Evolutionary conservation across 2,888 invertebrate genomes (phyloP).

Genomic region (Microchrysa polita): DNA sequence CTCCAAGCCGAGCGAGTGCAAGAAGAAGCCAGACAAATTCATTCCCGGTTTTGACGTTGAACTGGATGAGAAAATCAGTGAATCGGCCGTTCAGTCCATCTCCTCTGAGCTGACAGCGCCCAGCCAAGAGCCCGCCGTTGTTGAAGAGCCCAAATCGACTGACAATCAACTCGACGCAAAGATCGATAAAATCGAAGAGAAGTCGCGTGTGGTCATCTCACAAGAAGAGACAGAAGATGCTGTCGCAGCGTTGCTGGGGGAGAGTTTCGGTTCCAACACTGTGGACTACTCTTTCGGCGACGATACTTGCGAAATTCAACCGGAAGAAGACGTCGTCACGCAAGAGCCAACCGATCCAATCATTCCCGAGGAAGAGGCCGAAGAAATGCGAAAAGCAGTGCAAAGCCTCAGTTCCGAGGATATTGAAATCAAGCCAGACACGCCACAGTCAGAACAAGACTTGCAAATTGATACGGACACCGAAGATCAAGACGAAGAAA

Average conservation of each 20-base stretch:
- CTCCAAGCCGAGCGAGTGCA: slow-evolving; percentile 57
- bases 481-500: slow-evolving; percentile 76
- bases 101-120: slow-evolving; percentile 68
- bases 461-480: slow-evolving; percentile 87
- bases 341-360: slow-evolving; percentile 62
- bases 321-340: slow-evolving; percentile 66
- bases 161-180: slow-evolving; percentile 63
- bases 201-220: slow-evolving; percentile 83
- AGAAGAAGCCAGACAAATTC: slow-evolving; percentile 70
- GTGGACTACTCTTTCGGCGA: slow-evolving; percentile 68
- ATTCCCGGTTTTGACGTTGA: slow-evolving; percentile 75
- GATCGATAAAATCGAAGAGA: slow-evolving; percentile 74
- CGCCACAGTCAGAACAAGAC: slow-evolving; percentile 85
- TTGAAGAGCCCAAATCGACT: slow-evolving; percentile 61
- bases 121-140: slow-evolving; percentile 60
- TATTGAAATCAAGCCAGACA: slow-evolving; percentile 81
- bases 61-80: slow-evolving; percentile 76
- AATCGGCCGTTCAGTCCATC: slow-evolving; percentile 83
- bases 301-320: slow-evolving; percentile 52
- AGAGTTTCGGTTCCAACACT: slow-evolving; percentile 78
- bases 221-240: slow-evolving; percentile 94
- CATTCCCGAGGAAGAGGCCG: slow-evolving; percentile 77
- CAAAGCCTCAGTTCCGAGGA: slow-evolving; percentile 79
- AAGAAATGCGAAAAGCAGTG: slow-evolving; percentile 85
- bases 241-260: slow-evolving; percentile 86